Evolutionary conservation across 2,797 vertebrate species (phyloP).

Genomic region (Anguilla megastoma): DNA sequence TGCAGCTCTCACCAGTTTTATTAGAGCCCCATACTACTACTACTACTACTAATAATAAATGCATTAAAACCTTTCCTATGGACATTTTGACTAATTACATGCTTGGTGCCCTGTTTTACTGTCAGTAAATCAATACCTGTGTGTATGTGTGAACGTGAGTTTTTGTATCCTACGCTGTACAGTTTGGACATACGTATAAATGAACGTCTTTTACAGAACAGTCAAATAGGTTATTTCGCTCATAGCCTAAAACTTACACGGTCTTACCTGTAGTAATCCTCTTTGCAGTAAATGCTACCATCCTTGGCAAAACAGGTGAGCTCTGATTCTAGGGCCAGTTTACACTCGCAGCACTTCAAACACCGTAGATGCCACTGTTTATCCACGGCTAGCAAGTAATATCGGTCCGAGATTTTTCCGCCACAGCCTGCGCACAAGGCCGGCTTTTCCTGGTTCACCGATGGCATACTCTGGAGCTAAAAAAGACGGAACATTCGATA

Average conservation of each 20-base stretch:
- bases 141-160: neutral
- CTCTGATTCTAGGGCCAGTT: constrained; percentile 96
- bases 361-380: constrained; percentile 98
- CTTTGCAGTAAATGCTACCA: constrained; percentile 99
- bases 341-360: constrained; percentile 99
- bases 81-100: too few species aligned
- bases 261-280: constrained; percentile 98
- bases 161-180: neutral
- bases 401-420: constrained; percentile 96
- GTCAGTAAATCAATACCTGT: neutral
- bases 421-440: constrained; percentile 96
- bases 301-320: constrained; percentile 99
- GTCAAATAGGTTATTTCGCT: neutral
- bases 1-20: neutral
- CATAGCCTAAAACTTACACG: constrained; percentile 17
- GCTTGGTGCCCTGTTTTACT: neutral
- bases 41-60: neutral
- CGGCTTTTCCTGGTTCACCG: constrained; percentile 95
- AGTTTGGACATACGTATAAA: neutral
- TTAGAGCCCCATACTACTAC: neutral
- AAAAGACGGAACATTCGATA: neutral
- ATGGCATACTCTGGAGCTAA: constrained; percentile 84
- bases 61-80: too few species aligned
- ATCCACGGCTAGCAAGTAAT: constrained; percentile 98
- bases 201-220: neutral